phyloP scores from a whole-genome alignment of 2,113 vertebrate genomes.

The Heptranchias perlo region DNA sequence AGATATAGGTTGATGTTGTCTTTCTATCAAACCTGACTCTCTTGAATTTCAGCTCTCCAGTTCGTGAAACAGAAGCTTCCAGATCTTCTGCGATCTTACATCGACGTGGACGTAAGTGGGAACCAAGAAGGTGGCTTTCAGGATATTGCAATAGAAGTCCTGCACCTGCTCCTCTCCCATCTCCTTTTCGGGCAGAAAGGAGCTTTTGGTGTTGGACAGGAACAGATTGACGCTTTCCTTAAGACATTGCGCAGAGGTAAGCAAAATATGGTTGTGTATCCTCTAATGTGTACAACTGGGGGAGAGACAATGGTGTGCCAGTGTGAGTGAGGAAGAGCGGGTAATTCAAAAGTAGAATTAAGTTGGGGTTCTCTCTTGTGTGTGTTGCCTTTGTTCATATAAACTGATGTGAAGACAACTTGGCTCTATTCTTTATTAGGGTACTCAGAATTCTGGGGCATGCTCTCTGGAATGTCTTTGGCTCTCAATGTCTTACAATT shows the following conservation, averaged over 20 bases:
- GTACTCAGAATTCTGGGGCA: not conserved
- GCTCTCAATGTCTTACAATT: not conserved
- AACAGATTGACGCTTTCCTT: constrained; percentile 97
- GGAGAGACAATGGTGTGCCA: not conserved
- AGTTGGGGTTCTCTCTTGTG: not conserved
- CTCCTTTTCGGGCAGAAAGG: constrained; percentile 98
- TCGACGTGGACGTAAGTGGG: constrained; percentile 95
- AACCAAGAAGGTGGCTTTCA: constrained; percentile 99
- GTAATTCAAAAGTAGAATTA: not conserved
- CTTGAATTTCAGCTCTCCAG: constrained; percentile 66
- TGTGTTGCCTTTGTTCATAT: not conserved
- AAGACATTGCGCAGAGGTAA: constrained; percentile 98
- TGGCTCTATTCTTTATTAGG: not conserved
- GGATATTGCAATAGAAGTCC: constrained; percentile 98
- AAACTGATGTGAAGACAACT: not conserved
- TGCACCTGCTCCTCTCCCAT: constrained; percentile 98
- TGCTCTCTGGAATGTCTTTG: not conserved
- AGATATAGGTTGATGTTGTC: not conserved
- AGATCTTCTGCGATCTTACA: constrained; percentile 94
- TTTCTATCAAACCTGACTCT: not conserved
- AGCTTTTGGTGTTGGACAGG: constrained; percentile 95
- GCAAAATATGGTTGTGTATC: constrained; percentile 7
- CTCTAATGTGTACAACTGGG: not conserved
- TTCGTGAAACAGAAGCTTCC: constrained; percentile 99
- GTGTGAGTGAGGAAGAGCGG: not conserved